Evolutionary conservation across 2,113 vertebrate species (phyloP).

Genomic region (Rhizomys pruinosus): DNA sequence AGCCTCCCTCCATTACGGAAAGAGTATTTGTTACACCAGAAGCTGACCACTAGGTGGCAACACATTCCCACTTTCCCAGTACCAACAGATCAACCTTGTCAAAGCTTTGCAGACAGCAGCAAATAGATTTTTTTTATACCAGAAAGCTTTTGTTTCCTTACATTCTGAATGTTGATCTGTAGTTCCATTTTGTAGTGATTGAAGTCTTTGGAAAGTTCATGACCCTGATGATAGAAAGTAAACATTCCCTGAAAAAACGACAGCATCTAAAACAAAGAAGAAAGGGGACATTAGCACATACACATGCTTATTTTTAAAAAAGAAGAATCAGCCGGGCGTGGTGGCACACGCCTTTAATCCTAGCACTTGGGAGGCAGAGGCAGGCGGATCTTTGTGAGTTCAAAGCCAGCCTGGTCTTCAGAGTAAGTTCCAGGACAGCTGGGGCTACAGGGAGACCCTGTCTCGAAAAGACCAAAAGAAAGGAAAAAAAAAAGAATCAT

Average conservation of each 20-base stretch:
- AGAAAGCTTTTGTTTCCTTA: constrained; percentile 84
- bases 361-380: too few relatives aligned
- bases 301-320: too few relatives aligned
- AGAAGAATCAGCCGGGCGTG: too few relatives aligned
- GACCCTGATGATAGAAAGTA: constrained; percentile 99
- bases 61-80: constrained; percentile 54
- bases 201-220: constrained; percentile 98
- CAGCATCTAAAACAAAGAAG: constrained; percentile 90
- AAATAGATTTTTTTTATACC: background rate
- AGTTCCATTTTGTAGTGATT: constrained; percentile 96
- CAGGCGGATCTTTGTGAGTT: too few relatives aligned
- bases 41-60: constrained; percentile 84
- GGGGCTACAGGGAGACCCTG: too few relatives aligned
- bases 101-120: background rate
- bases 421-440: too few relatives aligned
- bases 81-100: background rate
- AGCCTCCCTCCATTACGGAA: fast-evolving
- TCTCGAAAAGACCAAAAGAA: fast-evolving
- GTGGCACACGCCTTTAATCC: too few relatives aligned
- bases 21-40: background rate
- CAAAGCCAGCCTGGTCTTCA: too few relatives aligned
- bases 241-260: constrained; percentile 99
- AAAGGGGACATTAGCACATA: constrained; percentile 35
- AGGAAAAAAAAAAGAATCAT: background rate
- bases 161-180: constrained; percentile 99